phyloP scores from a whole-genome alignment of 2,797 vertebrate genomes.

The Iguana delicatissima region DNA sequence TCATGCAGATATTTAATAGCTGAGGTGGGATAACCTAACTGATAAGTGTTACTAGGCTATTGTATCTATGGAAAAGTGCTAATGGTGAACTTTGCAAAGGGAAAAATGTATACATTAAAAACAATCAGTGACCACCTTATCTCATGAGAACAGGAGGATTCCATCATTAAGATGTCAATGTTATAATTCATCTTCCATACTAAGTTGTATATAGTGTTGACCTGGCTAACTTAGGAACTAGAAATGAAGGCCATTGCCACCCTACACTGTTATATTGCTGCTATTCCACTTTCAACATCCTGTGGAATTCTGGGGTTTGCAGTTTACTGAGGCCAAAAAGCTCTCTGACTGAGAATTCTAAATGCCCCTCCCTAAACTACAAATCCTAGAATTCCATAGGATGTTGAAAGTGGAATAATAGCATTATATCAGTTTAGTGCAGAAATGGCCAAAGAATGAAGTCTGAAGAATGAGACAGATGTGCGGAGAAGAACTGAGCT shows the following conservation, averaged over 20 bases:
- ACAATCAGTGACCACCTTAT: background rate
- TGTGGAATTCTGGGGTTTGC: no score
- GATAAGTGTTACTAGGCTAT: background rate
- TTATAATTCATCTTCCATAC: slow-evolving; percentile 12
- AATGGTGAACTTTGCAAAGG: background rate
- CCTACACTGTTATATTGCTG: no score
- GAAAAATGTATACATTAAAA: background rate
- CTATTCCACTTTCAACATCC: no score
- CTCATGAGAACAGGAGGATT: background rate
- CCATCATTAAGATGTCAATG: slow-evolving; percentile 13
- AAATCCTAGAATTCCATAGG: no score
- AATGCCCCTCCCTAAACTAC: no score
- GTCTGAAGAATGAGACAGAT: slow-evolving; percentile 62
- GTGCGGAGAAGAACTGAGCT: background rate
- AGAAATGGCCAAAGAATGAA: slow-evolving; percentile 27
- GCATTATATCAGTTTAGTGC: no score
- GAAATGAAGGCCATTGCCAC: no score
- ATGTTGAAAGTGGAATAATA: no score
- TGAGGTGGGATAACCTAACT: background rate
- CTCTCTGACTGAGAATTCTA: no score
- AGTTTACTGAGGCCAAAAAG: no score
- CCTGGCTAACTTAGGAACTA: no score
- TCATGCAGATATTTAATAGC: background rate
- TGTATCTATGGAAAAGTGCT: background rate
- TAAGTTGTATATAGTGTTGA: background rate